Conservation (phyloP, 2,797 vertebrate genomes). For the Argyrosomus regius region DNA sequence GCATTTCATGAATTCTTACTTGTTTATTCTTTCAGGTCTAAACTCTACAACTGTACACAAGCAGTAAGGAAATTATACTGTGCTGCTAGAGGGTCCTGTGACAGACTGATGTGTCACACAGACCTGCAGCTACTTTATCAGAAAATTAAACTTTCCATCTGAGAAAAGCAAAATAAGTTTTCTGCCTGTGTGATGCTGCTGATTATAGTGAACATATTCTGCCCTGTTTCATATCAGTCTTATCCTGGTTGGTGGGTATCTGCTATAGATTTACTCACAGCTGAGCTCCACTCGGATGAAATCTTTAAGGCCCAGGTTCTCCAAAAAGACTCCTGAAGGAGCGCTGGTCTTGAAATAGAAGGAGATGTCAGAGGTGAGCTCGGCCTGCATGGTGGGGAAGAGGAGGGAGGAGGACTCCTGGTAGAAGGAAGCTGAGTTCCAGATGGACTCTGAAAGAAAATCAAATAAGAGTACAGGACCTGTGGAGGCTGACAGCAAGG, state of each 20-base stretch:
- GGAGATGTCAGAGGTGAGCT: conserved; percentile 90
- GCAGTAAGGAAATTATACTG: no score
- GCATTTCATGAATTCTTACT: no score
- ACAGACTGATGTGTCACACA: not conserved
- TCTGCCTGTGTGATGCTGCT: not conserved
- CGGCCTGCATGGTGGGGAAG: conserved; percentile 89
- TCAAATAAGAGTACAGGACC: not conserved
- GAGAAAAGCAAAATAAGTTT: not conserved
- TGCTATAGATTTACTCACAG: conserved; percentile 84
- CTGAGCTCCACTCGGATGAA: conserved; percentile 91
- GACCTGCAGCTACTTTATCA: no score
- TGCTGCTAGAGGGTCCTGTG: no score
- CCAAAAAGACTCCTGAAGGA: conserved; percentile 88
- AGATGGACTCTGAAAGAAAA: conserved; percentile 86
- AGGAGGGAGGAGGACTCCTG: conserved; percentile 90
- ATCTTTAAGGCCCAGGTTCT: conserved; percentile 90
- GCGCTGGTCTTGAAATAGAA: conserved; percentile 93
- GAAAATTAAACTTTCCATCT: not conserved
- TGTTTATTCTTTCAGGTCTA: no score
- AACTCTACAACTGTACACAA: no score
- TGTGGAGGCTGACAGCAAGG: not conserved
- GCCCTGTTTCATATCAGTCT: not conserved
- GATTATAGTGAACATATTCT: not conserved
- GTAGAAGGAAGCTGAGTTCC: conserved; percentile 92
- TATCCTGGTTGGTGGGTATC: not conserved